These are phyloP conservation scores for Eira barbara DNA, from an alignment of 2,113 vertebrate genomes.

Conservation along the genomic window DNA sequence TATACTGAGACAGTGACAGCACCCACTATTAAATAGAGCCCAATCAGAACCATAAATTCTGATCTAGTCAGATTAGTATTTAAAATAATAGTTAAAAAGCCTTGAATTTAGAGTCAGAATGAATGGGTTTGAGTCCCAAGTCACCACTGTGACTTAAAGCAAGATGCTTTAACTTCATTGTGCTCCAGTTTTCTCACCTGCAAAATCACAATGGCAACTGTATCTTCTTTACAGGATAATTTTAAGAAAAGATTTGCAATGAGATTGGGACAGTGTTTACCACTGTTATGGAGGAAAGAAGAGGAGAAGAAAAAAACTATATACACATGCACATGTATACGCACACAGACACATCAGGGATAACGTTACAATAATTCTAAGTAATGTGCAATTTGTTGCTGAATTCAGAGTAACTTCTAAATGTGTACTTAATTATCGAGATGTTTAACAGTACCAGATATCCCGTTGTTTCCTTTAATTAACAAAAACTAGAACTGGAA, in stretches of 20 bases:
- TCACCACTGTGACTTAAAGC: not conserved
- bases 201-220: not conserved
- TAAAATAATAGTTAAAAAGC: not conserved
- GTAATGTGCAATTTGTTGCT: not conserved
- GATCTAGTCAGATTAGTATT: not conserved
- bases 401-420: not conserved
- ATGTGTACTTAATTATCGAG: not conserved
- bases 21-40: not conserved
- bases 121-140: not conserved
- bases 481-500: not conserved
- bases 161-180: not conserved
- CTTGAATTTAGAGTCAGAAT: not conserved
- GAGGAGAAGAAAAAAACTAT: not conserved
- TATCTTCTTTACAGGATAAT: not conserved
- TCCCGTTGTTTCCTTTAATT: not conserved
- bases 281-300: not conserved
- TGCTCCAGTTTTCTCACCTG: not conserved
- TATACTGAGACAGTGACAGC: not conserved
- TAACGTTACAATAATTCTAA: not conserved
- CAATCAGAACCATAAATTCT: not conserved
- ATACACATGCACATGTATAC: not conserved
- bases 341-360: not conserved
- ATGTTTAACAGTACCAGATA: not conserved
- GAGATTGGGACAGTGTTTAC: not conserved
- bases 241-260: not conserved